Evolutionary conservation across 1,140 invertebrate species (phyloP).

Genomic region (Drosophila leontia): DNA sequence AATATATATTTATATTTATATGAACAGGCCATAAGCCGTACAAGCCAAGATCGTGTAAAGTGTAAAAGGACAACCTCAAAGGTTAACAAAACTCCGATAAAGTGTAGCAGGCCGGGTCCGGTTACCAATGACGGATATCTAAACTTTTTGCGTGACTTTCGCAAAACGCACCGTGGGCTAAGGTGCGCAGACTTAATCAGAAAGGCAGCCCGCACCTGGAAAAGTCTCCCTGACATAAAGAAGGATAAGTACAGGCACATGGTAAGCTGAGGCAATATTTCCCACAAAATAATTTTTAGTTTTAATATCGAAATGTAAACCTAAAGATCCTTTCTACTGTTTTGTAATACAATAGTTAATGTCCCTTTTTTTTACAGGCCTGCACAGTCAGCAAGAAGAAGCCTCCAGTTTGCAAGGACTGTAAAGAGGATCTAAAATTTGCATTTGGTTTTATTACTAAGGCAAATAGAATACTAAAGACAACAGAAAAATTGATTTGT

Average conservation of each 20-base stretch:
- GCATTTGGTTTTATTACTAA: too few species aligned
- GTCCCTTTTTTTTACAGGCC: background rate
- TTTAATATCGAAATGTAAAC: background rate
- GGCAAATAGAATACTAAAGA: too few species aligned
- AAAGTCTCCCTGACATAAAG: rapidly evolving
- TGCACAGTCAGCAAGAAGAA: background rate
- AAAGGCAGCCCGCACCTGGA: background rate
- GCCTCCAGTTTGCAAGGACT: background rate
- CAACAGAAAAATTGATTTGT: too few species aligned
- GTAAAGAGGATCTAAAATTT: background rate
- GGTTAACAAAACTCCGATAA: background rate
- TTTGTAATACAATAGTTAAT: background rate
- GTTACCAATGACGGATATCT: background rate
- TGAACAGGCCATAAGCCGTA: background rate
- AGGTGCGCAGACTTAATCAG: background rate
- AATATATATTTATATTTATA: background rate
- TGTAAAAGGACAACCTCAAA: too few species aligned
- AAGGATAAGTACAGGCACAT: background rate
- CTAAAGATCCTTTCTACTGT: background rate
- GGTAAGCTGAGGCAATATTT: background rate
- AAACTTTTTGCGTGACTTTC: background rate
- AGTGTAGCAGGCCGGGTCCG: background rate
- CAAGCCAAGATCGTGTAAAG: too few species aligned
- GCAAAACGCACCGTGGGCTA: background rate
- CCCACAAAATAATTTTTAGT: too few species aligned